Base-by-base conservation (phyloP, 2,113 vertebrate species). In the Guaruba guarouba region DNA sequence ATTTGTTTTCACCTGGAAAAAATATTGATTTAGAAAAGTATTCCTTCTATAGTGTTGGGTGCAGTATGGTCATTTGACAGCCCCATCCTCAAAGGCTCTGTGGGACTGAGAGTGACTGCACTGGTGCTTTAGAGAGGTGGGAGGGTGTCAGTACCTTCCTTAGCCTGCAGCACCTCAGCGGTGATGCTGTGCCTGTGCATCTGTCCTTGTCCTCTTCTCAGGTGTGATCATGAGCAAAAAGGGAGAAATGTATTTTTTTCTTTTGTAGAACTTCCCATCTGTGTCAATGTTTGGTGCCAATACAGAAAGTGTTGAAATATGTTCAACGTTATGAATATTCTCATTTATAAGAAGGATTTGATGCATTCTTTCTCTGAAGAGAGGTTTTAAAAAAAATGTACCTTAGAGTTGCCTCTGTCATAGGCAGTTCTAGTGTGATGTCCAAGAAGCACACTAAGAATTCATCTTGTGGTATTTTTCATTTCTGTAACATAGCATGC, bases 81-180 rank as follows among this genome's bases (percentile, higher is more conserved):
- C 3, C 55, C 4, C 5, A 10, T 66, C 24, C 6, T 78, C 18
- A 64, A 69, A 74, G 59, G 27, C 18, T 37, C 9, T 31, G 18
- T 82, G 59, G 11, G 29, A 9, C 18, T 1, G 11, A 7, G 10
- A 1, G 0, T 37, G 3, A 4, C 13, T 74, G 33, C 1, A 0
- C 20, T 44, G 8, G 11, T 43, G 25, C 62, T 43, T 52, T 16
- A 37, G 17, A 15, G 19, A 46, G 3, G 11, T 55, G 5, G 6
- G 3, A 28, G 7, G 1, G 3, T 59, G 43, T 43, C 9, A 48
- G 13, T 23, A 73, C 39, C 17, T 59, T 90, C 31, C 9, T 76
- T 48, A 52, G 13, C 27, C 29, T 84, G 10, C 44, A n/a, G 67
- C 7, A 59, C 8, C 5, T 10, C 24, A n/a, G n/a, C 11, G 19